Conservation (phyloP, 2,797 vertebrate species). For the Helicolenus hilgendorfi region DNA sequence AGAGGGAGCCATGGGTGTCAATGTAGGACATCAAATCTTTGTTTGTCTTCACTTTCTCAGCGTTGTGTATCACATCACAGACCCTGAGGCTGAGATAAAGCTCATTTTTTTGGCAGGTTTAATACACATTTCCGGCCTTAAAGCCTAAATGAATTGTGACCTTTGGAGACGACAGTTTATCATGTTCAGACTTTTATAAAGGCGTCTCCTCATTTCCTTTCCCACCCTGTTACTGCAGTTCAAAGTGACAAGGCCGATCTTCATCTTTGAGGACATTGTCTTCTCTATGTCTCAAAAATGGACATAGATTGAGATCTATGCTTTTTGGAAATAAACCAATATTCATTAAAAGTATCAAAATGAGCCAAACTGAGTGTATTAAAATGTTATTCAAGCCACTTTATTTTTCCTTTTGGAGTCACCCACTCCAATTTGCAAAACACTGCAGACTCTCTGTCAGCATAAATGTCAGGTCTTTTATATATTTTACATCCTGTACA, state of each 20-base stretch:
- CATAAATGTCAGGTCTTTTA: constrained; percentile 25
- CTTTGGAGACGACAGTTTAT: constrained; percentile 54
- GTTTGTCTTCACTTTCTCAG: constrained; percentile 29
- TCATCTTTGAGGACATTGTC: constrained; percentile 24
- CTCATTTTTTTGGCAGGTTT: constrained; percentile 44
- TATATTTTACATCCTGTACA: constrained; percentile 23
- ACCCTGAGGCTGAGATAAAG: constrained; percentile 15
- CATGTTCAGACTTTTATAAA: constrained; percentile 58
- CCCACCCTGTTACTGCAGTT: constrained; percentile 41
- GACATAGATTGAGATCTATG: constrained; percentile 26
- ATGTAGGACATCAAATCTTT: constrained; percentile 17
- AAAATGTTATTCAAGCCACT: constrained; percentile 28
- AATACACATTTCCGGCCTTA: constrained; percentile 15
- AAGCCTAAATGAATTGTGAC: constrained; percentile 38
- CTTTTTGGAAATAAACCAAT: constrained; percentile 35
- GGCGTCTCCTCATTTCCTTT: constrained; percentile 55
- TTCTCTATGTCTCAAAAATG: constrained; percentile 25
- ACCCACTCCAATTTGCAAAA: constrained; percentile 9
- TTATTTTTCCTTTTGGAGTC: background rate
- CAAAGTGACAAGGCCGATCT: constrained; percentile 27
- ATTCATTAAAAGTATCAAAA: constrained; percentile 38
- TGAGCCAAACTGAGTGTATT: constrained; percentile 16
- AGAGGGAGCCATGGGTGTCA: constrained; percentile 34
- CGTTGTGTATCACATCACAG: constrained; percentile 10
- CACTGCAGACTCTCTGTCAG: background rate